These are phyloP conservation scores for Ochropleura plecta DNA, from an alignment of 2,888 invertebrate genomes.

Conservation along the genomic window DNA sequence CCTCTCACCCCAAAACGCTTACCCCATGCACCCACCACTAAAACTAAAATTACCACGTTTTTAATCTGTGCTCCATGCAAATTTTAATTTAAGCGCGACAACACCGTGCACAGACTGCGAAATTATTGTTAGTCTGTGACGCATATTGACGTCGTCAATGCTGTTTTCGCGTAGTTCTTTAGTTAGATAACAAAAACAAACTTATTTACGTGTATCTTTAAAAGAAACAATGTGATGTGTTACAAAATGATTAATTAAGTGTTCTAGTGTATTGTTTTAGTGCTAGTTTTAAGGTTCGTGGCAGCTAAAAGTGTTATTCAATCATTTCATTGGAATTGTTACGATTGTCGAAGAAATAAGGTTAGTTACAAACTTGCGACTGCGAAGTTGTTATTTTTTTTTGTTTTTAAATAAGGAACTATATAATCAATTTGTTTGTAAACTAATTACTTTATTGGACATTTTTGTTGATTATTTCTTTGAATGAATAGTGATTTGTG, in stretches of 20 bases:
- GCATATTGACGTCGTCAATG: slow-evolving; percentile 29
- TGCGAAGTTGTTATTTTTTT: slow-evolving; percentile 2
- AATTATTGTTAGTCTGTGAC: slow-evolving; percentile 51
- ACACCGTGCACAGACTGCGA: slow-evolving; percentile 14
- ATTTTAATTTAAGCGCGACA: slow-evolving; percentile 10
- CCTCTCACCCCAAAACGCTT: background rate
- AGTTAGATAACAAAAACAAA: slow-evolving; percentile 36
- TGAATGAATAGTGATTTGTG: background rate
- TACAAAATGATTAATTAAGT: slow-evolving; percentile 19
- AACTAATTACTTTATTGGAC: background rate
- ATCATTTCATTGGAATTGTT: slow-evolving; percentile 32
- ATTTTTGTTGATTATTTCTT: background rate
- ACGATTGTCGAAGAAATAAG: slow-evolving; percentile 11
- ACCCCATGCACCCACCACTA: background rate
- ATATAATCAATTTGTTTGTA: too few relatives aligned
- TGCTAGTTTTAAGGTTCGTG: slow-evolving; percentile 15
- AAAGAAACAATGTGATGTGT: slow-evolving; percentile 14
- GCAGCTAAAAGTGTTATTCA: slow-evolving; percentile 18
- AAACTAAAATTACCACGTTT: background rate
- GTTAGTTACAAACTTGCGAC: slow-evolving; percentile 11
- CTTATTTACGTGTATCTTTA: slow-evolving; percentile 19
- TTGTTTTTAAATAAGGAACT: background rate
- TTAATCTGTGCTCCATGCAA: slow-evolving; percentile 10
- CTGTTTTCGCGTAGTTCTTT: background rate
- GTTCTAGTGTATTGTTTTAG: slow-evolving; percentile 13